Conservation (phyloP, 2,888 invertebrate genomes). For the Terebella lapidaria region DNA sequence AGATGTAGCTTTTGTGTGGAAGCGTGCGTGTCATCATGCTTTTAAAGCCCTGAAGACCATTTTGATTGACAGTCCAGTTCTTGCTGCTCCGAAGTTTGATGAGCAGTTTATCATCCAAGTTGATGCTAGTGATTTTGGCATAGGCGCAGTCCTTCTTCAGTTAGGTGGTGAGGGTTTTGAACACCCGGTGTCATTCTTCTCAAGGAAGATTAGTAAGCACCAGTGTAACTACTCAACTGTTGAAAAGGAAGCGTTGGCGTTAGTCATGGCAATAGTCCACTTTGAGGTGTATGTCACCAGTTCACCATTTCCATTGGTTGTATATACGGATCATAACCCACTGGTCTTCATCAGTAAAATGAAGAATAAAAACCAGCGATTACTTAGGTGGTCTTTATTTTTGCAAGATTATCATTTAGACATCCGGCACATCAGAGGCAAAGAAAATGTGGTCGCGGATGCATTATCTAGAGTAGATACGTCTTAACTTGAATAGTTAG, state of each 20-base stretch:
- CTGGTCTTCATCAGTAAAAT: background rate
- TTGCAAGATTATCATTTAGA: background rate
- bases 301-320: background rate
- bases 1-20: too few relatives aligned
- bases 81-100: background rate
- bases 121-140: slow-evolving; percentile 1
- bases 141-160: slow-evolving; percentile 1
- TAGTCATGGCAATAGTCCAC: slow-evolving; percentile 10
- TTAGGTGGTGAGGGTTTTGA: background rate
- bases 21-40: background rate
- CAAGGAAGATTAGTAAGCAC: too few relatives aligned
- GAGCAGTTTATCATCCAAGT: background rate
- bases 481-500: too few relatives aligned
- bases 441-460: slow-evolving; percentile 1
- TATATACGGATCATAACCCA: slow-evolving; percentile 3
- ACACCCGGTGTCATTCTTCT: slow-evolving; percentile 5
- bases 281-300: slow-evolving; percentile 12
- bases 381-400: background rate
- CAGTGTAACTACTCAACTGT: slow-evolving; percentile 12
- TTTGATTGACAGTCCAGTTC: background rate
- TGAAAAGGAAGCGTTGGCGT: slow-evolving; percentile 12
- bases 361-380: too few relatives aligned
- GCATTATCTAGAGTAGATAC: too few relatives aligned
- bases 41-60: background rate
- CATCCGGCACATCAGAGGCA: background rate